These are phyloP conservation scores for Dryadula phaetusa DNA, from an alignment of 2,888 invertebrate genomes.

Conservation along the genomic window DNA sequence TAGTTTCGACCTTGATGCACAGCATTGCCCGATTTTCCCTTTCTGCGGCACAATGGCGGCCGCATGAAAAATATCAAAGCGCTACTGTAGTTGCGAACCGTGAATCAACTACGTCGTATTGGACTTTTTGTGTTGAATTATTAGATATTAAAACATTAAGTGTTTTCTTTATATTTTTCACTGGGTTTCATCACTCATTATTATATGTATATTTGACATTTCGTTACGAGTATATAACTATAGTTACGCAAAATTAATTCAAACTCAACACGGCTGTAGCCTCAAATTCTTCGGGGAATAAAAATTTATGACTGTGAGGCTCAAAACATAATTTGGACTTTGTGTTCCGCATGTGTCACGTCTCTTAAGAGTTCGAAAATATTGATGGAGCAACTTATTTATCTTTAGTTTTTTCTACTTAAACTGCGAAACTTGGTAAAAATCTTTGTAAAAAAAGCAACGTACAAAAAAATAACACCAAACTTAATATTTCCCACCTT, in stretches of 20 bases:
- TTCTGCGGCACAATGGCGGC: slow-evolving; percentile 51
- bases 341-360: background rate
- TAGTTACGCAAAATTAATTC: no score
- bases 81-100: background rate
- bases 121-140: background rate
- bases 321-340: no score
- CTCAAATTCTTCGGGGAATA: no score
- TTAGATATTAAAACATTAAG: background rate
- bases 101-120: background rate
- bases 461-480: slow-evolving; percentile 44
- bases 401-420: background rate
- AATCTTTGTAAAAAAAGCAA: background rate
- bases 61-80: slow-evolving; percentile 34
- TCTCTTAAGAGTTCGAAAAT: no score
- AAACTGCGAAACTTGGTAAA: background rate
- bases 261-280: no score
- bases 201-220: background rate
- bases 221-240: no score
- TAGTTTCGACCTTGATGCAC: slow-evolving; percentile 44
- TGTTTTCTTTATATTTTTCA: background rate
- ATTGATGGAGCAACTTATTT: background rate
- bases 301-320: no score
- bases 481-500: slow-evolving; percentile 46
- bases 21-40: slow-evolving; percentile 56
- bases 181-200: background rate